A percentile compares a stretch with the other conserved stretches of the same genome.
phyloP scores from a whole-genome alignment of 2,113 vertebrate species.

The Clarias macrocephalus region DNA sequence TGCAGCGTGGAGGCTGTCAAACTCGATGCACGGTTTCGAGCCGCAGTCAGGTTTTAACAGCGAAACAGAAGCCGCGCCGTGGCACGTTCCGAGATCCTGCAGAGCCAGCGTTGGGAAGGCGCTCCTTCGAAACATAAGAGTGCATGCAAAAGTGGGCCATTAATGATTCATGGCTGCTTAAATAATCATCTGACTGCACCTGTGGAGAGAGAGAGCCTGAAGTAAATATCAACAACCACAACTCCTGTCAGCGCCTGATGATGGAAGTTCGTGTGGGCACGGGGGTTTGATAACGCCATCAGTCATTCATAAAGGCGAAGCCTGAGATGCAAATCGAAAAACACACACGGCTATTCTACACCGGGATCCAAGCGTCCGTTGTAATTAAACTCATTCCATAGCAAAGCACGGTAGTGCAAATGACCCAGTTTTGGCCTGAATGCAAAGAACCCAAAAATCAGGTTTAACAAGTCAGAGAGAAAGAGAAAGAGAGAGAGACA shows the following conservation, averaged over 20 bases:
- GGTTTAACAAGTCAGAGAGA: conserved; percentile 10
- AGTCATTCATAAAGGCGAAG: conserved; percentile 52
- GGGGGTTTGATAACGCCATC: conserved; percentile 49
- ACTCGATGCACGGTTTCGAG: conserved; percentile 42
- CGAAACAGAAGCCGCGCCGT: conserved; percentile 37
- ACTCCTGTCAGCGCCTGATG: conserved; percentile 50
- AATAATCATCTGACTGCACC: conserved; percentile 59
- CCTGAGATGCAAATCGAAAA: conserved; percentile 28
- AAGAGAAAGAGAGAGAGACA: not conserved
- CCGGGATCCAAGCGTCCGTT: not conserved
- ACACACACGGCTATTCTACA: not conserved
- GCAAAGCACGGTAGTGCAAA: not conserved
- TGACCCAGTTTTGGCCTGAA: not conserved
- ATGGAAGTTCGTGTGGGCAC: conserved; percentile 52
- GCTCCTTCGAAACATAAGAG: conserved; percentile 49
- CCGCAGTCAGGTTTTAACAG: conserved; percentile 25
- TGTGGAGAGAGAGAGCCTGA: conserved; percentile 52
- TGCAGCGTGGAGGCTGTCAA: conserved; percentile 52
- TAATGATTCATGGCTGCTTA: conserved; percentile 60
- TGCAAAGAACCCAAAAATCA: conserved; percentile 2
- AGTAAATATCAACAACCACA: conserved; percentile 57
- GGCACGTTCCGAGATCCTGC: conserved; percentile 39
- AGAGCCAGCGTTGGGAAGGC: conserved; percentile 32
- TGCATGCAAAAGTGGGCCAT: conserved; percentile 54
- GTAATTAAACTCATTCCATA: not conserved